A percentile compares a stretch with the other conserved stretches of the same genome.
These are phyloP conservation scores for Poecile montanus DNA, from an alignment of 2,797 vertebrate species.

Conservation along the genomic window DNA sequence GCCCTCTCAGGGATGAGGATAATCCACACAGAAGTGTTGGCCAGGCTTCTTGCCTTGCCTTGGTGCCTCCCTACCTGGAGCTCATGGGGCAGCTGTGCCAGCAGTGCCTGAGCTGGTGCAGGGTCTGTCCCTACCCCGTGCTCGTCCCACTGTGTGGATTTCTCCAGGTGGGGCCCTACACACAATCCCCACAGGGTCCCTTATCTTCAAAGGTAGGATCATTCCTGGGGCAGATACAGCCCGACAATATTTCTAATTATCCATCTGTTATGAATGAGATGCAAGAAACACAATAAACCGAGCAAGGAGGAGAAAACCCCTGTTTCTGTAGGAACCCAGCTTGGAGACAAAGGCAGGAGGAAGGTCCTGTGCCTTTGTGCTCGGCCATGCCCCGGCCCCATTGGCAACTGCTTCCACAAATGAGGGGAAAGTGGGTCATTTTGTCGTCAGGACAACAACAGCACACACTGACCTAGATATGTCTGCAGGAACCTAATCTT, in stretches of 20 bases:
- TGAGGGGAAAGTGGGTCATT: slow-evolving; percentile 56
- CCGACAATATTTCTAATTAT: neutral
- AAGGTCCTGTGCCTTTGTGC: neutral
- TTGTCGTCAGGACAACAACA: slow-evolving; percentile 52
- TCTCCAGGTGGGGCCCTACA: slow-evolving; percentile 78
- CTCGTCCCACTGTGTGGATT: slow-evolving; percentile 80
- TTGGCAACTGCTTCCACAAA: neutral
- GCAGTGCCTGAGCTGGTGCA: slow-evolving; percentile 79
- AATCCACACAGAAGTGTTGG: slow-evolving; percentile 78
- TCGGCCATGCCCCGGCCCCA: neutral
- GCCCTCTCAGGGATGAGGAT: slow-evolving; percentile 71
- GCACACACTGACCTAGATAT: slow-evolving; percentile 50
- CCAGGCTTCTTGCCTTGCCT: slow-evolving; percentile 75
- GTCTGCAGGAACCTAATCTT: slow-evolving; percentile 35
- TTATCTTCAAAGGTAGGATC: slow-evolving; percentile 73
- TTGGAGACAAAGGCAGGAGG: neutral
- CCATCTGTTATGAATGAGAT: neutral
- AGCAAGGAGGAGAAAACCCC: neutral
- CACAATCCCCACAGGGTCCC: slow-evolving; percentile 43
- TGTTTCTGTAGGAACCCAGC: neutral
- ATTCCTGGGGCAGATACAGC: neutral
- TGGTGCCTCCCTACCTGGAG: slow-evolving; percentile 58
- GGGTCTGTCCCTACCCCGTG: slow-evolving; percentile 70
- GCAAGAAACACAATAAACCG: neutral
- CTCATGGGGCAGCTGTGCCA: slow-evolving; percentile 80